Conservation (phyloP, 2,797 vertebrate species). For the Nothura maculosa region DNA sequence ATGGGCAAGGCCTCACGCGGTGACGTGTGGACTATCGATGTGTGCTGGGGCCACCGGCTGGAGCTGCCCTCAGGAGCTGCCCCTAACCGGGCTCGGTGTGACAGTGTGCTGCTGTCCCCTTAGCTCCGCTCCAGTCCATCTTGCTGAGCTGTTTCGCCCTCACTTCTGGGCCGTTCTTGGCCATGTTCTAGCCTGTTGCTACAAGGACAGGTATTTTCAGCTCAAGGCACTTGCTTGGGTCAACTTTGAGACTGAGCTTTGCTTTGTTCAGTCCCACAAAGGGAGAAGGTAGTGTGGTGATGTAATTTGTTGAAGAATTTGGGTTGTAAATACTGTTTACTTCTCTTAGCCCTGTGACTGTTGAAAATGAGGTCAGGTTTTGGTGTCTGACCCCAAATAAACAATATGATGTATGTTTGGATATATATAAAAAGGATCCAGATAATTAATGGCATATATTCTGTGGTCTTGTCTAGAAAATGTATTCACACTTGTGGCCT, state of each 20-base stretch:
- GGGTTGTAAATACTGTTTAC: not conserved
- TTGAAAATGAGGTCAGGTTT: conserved; percentile 56
- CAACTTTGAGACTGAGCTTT: not conserved
- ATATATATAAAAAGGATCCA: conserved; percentile 8
- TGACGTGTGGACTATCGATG: fast-evolving
- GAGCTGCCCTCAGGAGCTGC: not conserved
- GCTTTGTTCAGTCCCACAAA: not conserved
- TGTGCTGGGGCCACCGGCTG: not conserved
- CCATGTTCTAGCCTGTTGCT: not conserved
- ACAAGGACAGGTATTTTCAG: not conserved
- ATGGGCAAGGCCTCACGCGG: not conserved
- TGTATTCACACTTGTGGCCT: conserved; percentile 29
- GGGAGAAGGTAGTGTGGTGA: not conserved
- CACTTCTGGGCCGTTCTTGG: not conserved
- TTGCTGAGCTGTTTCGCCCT: not conserved
- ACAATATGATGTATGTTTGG: not conserved
- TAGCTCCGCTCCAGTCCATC: not conserved
- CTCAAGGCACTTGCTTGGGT: not conserved
- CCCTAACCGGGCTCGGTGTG: not conserved
- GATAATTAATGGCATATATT: conserved; percentile 54
- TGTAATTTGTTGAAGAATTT: not conserved
- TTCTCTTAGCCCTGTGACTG: not conserved
- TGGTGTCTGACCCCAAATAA: conserved; percentile 62
- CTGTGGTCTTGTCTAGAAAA: conserved; percentile 50
- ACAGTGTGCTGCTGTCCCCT: fast-evolving